Evolutionary conservation across 2,888 invertebrate genomes (phyloP).

Genomic region (Polia nebulosa): DNA sequence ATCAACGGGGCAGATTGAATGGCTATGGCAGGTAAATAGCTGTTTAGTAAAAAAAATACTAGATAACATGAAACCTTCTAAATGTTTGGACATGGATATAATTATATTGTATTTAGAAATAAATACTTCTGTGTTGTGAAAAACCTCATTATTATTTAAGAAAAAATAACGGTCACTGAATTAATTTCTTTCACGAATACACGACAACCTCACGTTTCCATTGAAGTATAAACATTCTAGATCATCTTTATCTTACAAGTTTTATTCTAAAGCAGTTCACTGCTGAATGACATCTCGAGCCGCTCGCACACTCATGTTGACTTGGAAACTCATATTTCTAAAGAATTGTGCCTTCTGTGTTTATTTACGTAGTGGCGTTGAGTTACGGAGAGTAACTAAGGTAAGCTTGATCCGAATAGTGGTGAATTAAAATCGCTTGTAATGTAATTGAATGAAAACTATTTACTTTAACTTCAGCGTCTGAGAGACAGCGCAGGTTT

Average conservation of each 20-base stretch:
- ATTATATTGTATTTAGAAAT: background rate
- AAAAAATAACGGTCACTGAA: background rate
- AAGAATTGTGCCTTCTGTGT: conserved; percentile 16
- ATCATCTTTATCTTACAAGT: background rate
- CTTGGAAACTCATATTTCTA: background rate
- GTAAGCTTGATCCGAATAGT: conserved; percentile 37
- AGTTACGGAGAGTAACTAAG: conserved; percentile 48
- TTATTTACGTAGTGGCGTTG: background rate
- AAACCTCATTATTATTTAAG: background rate
- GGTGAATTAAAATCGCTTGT: conserved; percentile 39
- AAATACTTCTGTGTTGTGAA: background rate
- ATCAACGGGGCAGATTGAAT: background rate
- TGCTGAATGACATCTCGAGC: background rate
- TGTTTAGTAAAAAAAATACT: too few species aligned
- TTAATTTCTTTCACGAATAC: background rate
- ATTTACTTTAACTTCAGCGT: conserved; percentile 34
- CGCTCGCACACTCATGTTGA: background rate
- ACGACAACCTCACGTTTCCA: background rate
- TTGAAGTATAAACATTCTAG: background rate
- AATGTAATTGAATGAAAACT: conserved; percentile 48
- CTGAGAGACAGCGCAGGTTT: conserved; percentile 8
- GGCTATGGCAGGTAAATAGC: too few species aligned
- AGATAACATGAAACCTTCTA: too few species aligned
- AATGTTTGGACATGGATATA: background rate
- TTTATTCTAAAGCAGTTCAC: background rate